Evolutionary conservation across 2,888 invertebrate genomes (phyloP).

Genomic region (Polyploca ridens): DNA sequence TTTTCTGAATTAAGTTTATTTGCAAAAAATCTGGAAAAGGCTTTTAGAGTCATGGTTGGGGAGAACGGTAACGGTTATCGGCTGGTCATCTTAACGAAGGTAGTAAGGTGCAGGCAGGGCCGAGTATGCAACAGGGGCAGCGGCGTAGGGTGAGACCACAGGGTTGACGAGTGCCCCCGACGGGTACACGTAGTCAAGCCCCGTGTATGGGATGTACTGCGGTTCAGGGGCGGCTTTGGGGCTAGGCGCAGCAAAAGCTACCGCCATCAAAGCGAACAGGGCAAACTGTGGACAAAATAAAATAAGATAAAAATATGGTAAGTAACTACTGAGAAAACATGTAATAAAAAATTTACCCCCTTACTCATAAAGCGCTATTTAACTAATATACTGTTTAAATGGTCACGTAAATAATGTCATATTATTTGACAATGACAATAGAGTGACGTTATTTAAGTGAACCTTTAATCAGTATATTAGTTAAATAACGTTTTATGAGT

Average conservation of each 20-base stretch:
- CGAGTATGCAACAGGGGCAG: constrained; percentile 55
- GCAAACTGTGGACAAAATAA: constrained; percentile 64
- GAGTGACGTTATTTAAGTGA: too few species aligned
- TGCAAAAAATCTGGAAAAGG: neutral
- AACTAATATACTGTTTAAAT: too few species aligned
- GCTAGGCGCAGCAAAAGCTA: constrained; percentile 76
- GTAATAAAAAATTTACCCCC: too few species aligned
- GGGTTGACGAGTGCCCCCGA: constrained; percentile 41
- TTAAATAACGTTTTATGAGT: too few species aligned
- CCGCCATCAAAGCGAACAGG: constrained; percentile 78
- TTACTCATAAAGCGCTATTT: too few species aligned
- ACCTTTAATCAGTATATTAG: too few species aligned
- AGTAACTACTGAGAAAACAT: too few species aligned
- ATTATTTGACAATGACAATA: too few species aligned
- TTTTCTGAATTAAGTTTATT: neutral
- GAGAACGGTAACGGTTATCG: neutral
- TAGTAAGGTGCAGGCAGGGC: constrained; percentile 46
- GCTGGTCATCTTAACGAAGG: constrained; percentile 40
- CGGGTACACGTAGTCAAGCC: constrained; percentile 64
- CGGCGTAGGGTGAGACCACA: constrained; percentile 55
- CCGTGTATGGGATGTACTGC: constrained; percentile 55
- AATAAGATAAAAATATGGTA: neutral
- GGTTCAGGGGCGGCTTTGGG: constrained; percentile 56
- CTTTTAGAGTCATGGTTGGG: neutral
- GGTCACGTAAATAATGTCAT: too few species aligned